phyloP scores from a whole-genome alignment of 2,797 vertebrate genomes.

The Antennarius maculatus region DNA sequence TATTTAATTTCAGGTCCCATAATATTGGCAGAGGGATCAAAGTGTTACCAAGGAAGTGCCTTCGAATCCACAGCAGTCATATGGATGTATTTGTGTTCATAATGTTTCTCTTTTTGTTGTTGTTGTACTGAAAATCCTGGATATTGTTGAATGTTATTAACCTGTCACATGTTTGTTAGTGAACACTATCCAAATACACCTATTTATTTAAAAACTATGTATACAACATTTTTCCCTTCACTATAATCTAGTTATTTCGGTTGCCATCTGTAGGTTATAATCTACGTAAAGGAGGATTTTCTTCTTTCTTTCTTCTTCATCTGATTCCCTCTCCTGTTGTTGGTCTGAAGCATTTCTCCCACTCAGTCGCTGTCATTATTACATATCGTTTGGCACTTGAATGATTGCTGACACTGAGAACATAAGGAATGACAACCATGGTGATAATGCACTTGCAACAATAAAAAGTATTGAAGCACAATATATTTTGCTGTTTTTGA shows the following conservation, averaged over 20 bases:
- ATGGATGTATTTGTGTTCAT: slow-evolving; percentile 64
- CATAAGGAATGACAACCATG: slow-evolving; percentile 66
- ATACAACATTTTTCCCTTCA: slow-evolving; percentile 71
- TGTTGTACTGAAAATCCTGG: slow-evolving; percentile 59
- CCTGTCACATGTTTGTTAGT: slow-evolving; percentile 64
- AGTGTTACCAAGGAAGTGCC: slow-evolving; percentile 84
- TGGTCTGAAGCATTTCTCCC: slow-evolving; percentile 39
- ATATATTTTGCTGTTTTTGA: slow-evolving; percentile 52
- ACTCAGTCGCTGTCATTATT: slow-evolving; percentile 65
- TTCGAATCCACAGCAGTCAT: slow-evolving; percentile 78
- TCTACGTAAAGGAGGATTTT: slow-evolving; percentile 36
- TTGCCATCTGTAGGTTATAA: slow-evolving; percentile 16
- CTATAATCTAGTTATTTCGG: slow-evolving; percentile 48
- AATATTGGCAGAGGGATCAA: slow-evolving; percentile 70
- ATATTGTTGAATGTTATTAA: slow-evolving; percentile 58
- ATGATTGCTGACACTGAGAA: slow-evolving; percentile 73
- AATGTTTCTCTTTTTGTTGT: slow-evolving; percentile 61
- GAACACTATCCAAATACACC: slow-evolving; percentile 72
- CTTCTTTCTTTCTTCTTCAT: slow-evolving; percentile 10
- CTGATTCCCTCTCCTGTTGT: slow-evolving; percentile 40
- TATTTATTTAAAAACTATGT: slow-evolving; percentile 82
- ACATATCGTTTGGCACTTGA: slow-evolving; percentile 82
- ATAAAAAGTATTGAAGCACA: slow-evolving; percentile 83
- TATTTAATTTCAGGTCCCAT: slow-evolving; percentile 62
- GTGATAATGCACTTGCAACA: slow-evolving; percentile 76